phyloP scores from a whole-genome alignment of 2,113 vertebrate species.

The Drymodes brunneopygia region DNA sequence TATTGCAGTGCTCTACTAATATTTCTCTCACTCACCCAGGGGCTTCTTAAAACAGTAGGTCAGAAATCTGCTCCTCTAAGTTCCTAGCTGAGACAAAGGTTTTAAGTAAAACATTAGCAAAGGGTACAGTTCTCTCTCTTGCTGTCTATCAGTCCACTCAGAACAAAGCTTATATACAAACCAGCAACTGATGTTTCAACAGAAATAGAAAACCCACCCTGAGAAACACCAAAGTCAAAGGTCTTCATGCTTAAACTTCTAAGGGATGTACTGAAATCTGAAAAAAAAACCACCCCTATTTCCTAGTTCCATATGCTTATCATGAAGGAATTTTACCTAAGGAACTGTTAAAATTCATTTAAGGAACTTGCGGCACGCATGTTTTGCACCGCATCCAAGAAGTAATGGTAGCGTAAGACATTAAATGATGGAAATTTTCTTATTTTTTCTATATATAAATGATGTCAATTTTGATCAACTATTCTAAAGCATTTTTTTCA shows the following conservation, averaged over 20 bases:
- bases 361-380: not conserved
- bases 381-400: not conserved
- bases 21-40: not conserved
- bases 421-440: not conserved
- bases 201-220: not conserved
- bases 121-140: not conserved
- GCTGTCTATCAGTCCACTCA: not conserved
- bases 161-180: not conserved
- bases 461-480: not conserved
- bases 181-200: not conserved
- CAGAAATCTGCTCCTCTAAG: not conserved
- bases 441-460: not conserved
- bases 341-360: not conserved
- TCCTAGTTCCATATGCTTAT: not conserved
- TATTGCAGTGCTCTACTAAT: not conserved
- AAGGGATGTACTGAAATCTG: not conserved
- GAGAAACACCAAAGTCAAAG: rapidly evolving
- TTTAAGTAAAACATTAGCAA: not conserved
- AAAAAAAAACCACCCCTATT: not conserved
- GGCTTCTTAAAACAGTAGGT: not conserved
- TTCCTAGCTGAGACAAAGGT: not conserved
- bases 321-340: not conserved
- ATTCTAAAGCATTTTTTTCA: not conserved
- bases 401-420: not conserved
- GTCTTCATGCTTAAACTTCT: not conserved